Conservation (phyloP, 2,113 vertebrate species). For the Atlantisia rogersi region DNA sequence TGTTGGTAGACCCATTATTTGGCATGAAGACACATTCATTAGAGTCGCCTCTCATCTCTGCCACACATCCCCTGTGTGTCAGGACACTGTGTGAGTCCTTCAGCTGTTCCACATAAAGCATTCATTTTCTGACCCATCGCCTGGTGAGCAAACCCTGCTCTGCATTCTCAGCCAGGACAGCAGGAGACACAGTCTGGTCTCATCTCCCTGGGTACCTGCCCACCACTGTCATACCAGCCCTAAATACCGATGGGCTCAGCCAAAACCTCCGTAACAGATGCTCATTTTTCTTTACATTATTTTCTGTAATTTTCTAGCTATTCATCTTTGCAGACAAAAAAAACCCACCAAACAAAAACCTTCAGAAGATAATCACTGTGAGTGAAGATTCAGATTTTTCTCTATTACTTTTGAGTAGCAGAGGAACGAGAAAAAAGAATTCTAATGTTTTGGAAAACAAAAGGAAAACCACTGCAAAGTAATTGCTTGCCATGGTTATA, state of each 20-base stretch:
- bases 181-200: neutral
- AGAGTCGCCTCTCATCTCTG: neutral
- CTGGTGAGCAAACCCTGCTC: neutral
- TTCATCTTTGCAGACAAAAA: neutral
- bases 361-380: neutral
- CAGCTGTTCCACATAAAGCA: neutral
- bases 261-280: neutral
- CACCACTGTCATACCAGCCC: neutral
- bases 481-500: slow-evolving; percentile 11
- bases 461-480: neutral
- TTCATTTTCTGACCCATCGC: neutral
- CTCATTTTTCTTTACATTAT: neutral
- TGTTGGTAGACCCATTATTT: neutral
- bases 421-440: neutral
- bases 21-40: neutral
- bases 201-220: neutral
- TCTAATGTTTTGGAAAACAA: neutral
- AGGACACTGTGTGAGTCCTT: accelerated
- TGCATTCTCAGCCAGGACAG: neutral
- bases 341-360: neutral
- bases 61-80: neutral
- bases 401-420: neutral
- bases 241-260: neutral
- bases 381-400: slow-evolving; percentile 6
- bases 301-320: slow-evolving; percentile 8